Conservation (phyloP, 2,888 invertebrate species). For the Mimas tiliae region DNA sequence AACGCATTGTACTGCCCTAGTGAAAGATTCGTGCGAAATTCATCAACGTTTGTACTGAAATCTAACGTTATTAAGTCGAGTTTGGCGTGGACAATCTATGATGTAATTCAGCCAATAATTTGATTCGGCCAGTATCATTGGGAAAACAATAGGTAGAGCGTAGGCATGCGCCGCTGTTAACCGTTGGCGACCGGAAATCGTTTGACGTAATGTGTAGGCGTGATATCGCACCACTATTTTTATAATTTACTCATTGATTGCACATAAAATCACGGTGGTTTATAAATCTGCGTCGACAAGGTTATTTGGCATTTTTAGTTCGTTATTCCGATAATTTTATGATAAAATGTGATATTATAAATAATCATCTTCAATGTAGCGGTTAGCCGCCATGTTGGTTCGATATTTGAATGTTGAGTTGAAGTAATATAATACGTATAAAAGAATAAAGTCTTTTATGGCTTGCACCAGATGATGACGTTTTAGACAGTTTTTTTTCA, state of each 20-base stretch:
- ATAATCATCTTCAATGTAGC: not conserved
- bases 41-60: constrained; percentile 36
- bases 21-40: constrained; percentile 53
- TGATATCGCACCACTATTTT: constrained; percentile 38
- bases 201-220: constrained; percentile 57
- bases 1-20: constrained; percentile 62
- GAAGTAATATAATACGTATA: not conserved
- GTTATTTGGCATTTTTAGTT: constrained; percentile 15
- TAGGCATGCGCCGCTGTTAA: constrained; percentile 61
- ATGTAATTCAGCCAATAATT: constrained; percentile 73
- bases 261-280: constrained; percentile 38
- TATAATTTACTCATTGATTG: constrained; percentile 42
- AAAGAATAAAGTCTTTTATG: too few relatives aligned
- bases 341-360: constrained; percentile 12
- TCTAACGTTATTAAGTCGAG: constrained; percentile 42
- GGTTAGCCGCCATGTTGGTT: constrained; percentile 20
- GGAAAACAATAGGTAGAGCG: constrained; percentile 73
- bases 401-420: constrained; percentile 4
- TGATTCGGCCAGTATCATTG: constrained; percentile 76
- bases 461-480: too few relatives aligned
- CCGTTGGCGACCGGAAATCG: constrained; percentile 52
- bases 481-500: too few relatives aligned
- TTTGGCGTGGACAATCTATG: constrained; percentile 42
- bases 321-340: constrained; percentile 18
- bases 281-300: constrained; percentile 6